Base-by-base conservation (phyloP, 2,113 vertebrate genomes). In the Asarcornis scutulata region DNA sequence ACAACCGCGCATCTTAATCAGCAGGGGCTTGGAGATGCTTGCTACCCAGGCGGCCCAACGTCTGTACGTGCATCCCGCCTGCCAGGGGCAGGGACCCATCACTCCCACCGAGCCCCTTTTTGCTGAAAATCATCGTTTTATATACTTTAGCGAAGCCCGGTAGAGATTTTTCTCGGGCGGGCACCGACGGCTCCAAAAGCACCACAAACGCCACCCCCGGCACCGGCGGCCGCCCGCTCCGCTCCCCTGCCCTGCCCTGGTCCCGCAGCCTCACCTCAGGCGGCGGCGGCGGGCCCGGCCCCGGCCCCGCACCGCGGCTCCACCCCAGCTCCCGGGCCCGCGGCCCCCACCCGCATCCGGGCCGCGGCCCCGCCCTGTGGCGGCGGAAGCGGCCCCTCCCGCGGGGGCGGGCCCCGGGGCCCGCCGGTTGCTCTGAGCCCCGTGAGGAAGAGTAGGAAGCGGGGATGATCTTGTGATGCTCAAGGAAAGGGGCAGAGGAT, bases 1-100 rank as follows among this genome's bases (percentile, higher is more conserved):
- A 13, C 3, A 36, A 4, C 11, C 1, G 18, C 4, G 1, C 74
- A 13, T 7, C 40, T 0, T 82, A 4, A 1, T 0, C 6, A 0
- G n/a, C 25, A 17, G 34, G 58, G 73, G 36, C 73, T 2, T 0
- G 25, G 66, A 3, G 6, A 9, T 0, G 16, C 63, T 0, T 0
- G 75, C 32, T 4, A 0, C 2, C 64, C 6, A 34, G 78, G 6
- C 42, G 13, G 29, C 1, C 44, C 4, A 15, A 13, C 8, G 4
- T 13, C 6, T 1, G 6, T 3, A 25, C 8, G 4, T 26, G 1
- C 32, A 8, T 36, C 18, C 58, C 11, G 13, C 7, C 23, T 0
- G 17, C 0, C 22, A 52, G 6, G 5, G 16, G 26, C 53, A 38
- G 18, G 14, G 7, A 8, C 23, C 34, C 40, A 0, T 23, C 26